A percentile compares a stretch with the other conserved stretches of the same genome.
Evolutionary conservation across 2,797 vertebrate species (phyloP).

Genomic region (Sebastiscus albofasciatus): DNA sequence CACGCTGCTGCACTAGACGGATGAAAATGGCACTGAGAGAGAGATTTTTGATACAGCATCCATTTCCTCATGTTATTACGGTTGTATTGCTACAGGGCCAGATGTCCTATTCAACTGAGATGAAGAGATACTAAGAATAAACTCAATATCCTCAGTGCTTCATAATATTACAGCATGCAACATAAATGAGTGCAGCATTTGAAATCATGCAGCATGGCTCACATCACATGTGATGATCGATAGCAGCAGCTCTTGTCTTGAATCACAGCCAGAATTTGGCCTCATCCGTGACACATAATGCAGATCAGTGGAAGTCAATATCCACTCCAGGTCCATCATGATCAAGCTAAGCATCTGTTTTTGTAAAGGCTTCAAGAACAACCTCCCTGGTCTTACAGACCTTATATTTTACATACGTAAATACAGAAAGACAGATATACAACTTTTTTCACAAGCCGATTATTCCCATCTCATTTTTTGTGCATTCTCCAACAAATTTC

Average conservation of each 20-base stretch:
- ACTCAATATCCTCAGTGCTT: conserved; percentile 31
- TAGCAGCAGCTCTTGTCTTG: conserved; percentile 9
- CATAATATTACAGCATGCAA: conserved; percentile 27
- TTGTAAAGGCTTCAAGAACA: background rate
- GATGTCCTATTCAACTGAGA: conserved; percentile 71
- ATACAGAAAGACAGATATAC: background rate
- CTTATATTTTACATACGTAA: background rate
- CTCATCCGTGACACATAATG: background rate
- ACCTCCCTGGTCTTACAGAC: background rate
- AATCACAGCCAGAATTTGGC: conserved; percentile 11
- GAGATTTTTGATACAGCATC: conserved; percentile 46
- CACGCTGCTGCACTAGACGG: conserved; percentile 16
- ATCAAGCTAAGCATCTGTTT: background rate
- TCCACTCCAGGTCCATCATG: background rate
- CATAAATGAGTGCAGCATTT: conserved; percentile 1
- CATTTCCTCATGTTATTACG: conserved; percentile 51
- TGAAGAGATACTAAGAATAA: conserved; percentile 69
- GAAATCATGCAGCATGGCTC: background rate
- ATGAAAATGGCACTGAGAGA: conserved; percentile 46
- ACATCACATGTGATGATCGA: conserved; percentile 10
- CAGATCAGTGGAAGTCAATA: conserved; percentile 23
- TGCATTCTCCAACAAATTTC: background rate
- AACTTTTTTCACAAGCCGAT: background rate
- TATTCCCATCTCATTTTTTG: background rate
- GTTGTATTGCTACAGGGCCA: conserved; percentile 58